Base-by-base conservation (phyloP, 2,888 invertebrate species). In the Drosophila fulvimacula region DNA sequence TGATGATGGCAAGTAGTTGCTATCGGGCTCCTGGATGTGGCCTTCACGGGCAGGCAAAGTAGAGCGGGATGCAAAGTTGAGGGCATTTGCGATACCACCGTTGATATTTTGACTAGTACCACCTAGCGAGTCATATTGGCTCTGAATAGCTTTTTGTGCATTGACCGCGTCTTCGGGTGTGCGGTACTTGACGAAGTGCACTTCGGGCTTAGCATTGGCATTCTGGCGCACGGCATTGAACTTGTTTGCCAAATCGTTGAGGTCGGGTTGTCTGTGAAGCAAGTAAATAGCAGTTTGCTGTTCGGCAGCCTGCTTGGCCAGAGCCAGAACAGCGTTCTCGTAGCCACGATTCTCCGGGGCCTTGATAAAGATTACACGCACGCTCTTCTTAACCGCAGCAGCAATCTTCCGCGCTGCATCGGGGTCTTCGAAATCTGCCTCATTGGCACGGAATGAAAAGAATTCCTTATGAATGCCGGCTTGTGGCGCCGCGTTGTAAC, bases 151-250 rank as follows among this genome's bases (percentile, higher is more conserved):
- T 5, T 72, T 69, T 61, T 90, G 90, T 5, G 91, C 91, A 48
- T 89, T 85, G 49, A 69, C 79, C 27, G 91, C 91, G 68, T 91
- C 91, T 70, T 86, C 84, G 5, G 80, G 79, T 0, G 90, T 90
- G 55, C 90, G 88, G 52, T 91, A 91, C 73, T 91, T 91, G 58
- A 91, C 88, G 36, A 90, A 90, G 64, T 89, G 89, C n/a, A 90
- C 89, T 59, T 89, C 89, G 5, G 89, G 89, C 51, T 80, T 88
- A 39, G 62, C 53, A 64, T 80, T 88, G 59, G 78, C 78, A 17
- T 79, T 84, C 72, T 69, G 80, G 60, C 81, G 88, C 9, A 79
- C 71, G 15, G 83, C 81, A 57, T 89, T 86, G 60, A 91, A 81
- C 67, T 90, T 90, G 66, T 86, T 78, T 38, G 89, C 86, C 69